phyloP scores from a whole-genome alignment of 2,797 vertebrate species.

The Lutjanus argentimaculatus region DNA sequence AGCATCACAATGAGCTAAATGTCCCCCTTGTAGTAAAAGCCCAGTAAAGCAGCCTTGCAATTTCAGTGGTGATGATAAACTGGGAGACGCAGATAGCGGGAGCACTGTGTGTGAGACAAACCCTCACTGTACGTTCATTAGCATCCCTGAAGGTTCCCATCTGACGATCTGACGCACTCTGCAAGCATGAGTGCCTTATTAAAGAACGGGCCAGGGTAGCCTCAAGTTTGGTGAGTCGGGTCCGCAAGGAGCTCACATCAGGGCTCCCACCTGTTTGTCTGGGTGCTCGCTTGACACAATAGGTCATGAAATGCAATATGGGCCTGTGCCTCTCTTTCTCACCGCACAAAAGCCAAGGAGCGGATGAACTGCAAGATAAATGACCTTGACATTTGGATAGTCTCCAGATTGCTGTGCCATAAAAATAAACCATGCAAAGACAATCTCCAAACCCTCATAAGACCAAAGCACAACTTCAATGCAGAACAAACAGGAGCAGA shows the following conservation, averaged over 20 bases:
- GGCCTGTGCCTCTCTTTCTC: constrained; percentile 76
- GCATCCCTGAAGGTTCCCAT: constrained; percentile 76
- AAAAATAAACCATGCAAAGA: constrained; percentile 83
- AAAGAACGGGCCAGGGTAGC: constrained; percentile 81
- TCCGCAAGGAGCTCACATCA: constrained; percentile 87
- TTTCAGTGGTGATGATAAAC: constrained; percentile 85
- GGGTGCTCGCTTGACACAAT: constrained; percentile 84
- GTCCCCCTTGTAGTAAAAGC: constrained; percentile 78
- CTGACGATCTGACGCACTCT: constrained; percentile 67
- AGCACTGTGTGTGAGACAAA: constrained; percentile 80
- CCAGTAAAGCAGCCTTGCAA: constrained; percentile 81
- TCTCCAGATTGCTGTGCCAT: constrained; percentile 78
- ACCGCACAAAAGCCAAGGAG: constrained; percentile 81
- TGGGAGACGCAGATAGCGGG: constrained; percentile 75
- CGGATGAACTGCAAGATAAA: constrained; percentile 85
- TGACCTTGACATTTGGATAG: constrained; percentile 80
- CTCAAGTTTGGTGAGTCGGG: constrained; percentile 83
- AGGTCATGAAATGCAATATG: constrained; percentile 89
- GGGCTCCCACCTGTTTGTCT: constrained; percentile 91
- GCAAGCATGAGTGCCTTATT: constrained; percentile 88
- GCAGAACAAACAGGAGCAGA: constrained; percentile 57
- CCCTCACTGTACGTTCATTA: constrained; percentile 83
- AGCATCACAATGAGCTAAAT: constrained; percentile 87
- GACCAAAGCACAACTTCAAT: constrained; percentile 71
- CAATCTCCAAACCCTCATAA: constrained; percentile 67